phyloP scores from a whole-genome alignment of 2,888 invertebrate genomes.

The Eustalomyia histrio region DNA sequence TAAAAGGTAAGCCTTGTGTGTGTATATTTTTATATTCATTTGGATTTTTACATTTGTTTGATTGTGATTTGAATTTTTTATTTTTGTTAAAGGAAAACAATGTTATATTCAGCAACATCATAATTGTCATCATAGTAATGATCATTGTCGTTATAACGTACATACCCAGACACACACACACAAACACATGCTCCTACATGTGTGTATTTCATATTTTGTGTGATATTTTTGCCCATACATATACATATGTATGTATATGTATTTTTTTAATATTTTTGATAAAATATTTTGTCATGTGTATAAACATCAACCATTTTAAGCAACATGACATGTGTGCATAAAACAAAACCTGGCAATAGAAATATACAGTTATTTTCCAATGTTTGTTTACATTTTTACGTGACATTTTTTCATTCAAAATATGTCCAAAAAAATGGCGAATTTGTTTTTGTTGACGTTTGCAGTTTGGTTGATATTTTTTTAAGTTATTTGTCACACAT shows the following conservation, averaged over 20 bases:
- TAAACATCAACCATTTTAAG: slow-evolving; percentile 50
- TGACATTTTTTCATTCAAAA: slow-evolving; percentile 57
- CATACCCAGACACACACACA: too few species aligned
- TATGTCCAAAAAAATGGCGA: slow-evolving; percentile 68
- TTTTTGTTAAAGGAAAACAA: slow-evolving; percentile 69
- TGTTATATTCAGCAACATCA: slow-evolving; percentile 31
- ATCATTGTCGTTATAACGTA: slow-evolving; percentile 21
- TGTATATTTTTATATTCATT: not conserved
- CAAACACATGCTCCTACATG: not conserved
- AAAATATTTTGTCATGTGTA: slow-evolving; percentile 59
- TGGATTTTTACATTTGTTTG: slow-evolving; percentile 14
- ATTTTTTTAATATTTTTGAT: slow-evolving; percentile 29
- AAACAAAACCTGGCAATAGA: slow-evolving; percentile 38
- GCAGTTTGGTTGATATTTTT: slow-evolving; percentile 69
- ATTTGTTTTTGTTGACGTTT: slow-evolving; percentile 71
- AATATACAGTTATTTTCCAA: slow-evolving; percentile 29
- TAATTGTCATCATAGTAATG: slow-evolving; percentile 44
- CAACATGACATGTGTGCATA: slow-evolving; percentile 30
- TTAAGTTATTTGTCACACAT: slow-evolving; percentile 41
- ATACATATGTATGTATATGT: slow-evolving; percentile 19
- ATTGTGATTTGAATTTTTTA: slow-evolving; percentile 17
- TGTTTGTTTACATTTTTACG: slow-evolving; percentile 65
- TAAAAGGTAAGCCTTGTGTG: not conserved
- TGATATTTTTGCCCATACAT: not conserved
- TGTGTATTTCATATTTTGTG: not conserved